Evolutionary conservation across 1,140 invertebrate genomes (phyloP).

Genomic region (Drosophila mauritiana): DNA sequence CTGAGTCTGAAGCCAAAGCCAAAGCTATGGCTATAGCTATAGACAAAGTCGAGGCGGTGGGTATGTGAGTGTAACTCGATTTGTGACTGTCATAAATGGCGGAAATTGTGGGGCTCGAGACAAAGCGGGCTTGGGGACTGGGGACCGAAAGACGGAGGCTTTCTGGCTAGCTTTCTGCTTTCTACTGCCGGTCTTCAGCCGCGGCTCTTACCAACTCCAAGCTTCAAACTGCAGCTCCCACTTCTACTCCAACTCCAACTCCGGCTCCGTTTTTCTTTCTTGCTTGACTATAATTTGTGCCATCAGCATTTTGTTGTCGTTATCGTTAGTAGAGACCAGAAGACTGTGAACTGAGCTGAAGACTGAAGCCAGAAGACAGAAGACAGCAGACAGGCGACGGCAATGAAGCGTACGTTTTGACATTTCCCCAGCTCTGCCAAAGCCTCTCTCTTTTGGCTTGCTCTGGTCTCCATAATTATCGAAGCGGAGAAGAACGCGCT

Average conservation of each 20-base stretch:
- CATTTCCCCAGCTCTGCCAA: constrained; percentile 55
- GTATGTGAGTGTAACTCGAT: constrained; percentile 81
- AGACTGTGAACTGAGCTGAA: constrained; percentile 1
- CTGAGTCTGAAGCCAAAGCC: constrained; percentile 3
- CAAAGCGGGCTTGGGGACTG: constrained; percentile 45
- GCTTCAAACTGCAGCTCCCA: neutral
- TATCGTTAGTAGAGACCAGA: constrained; percentile 64
- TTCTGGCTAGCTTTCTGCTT: constrained; percentile 68
- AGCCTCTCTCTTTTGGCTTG: constrained; percentile 54
- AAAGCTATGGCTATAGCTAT: constrained; percentile 15
- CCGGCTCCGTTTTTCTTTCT: constrained; percentile 47
- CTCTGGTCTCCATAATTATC: constrained; percentile 64
- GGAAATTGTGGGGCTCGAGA: constrained; percentile 77
- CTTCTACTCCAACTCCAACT: constrained; percentile 12
- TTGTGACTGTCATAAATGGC: constrained; percentile 83
- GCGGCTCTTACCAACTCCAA: constrained; percentile 26
- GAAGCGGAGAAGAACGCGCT: constrained; percentile 17
- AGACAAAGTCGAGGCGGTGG: constrained; percentile 19
- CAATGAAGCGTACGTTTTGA: constrained; percentile 76
- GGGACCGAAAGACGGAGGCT: constrained; percentile 35
- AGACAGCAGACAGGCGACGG: constrained; percentile 21
- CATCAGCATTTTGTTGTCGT: constrained; percentile 78
- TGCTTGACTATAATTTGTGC: constrained; percentile 78
- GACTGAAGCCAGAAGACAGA: constrained; percentile 4
- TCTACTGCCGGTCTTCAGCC: constrained; percentile 72